Evolutionary conservation across 2,888 invertebrate species (phyloP), one percentile per base, ranked within the genome.

Genomic region (Apotomis capreana): DNA sequence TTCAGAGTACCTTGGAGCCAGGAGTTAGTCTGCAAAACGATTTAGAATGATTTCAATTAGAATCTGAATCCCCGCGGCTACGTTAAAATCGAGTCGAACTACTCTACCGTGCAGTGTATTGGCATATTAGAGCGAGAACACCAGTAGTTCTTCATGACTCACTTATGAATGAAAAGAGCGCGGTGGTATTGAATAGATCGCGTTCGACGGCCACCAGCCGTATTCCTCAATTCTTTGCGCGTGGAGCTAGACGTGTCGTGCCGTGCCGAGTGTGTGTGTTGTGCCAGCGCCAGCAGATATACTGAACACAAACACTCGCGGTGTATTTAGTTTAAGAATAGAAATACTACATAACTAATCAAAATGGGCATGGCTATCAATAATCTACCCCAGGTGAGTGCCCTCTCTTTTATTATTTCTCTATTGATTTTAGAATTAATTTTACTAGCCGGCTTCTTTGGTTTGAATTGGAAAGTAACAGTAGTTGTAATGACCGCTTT

Each of bases 401-500:
- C 68, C 52, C 70, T 65, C 44, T 65, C 46, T 60, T 74, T 51
- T 75, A 46, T 61, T 68, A 75, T 72, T 74, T 60, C 60, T 70
- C 68, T 74, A 77, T 73, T 76, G 76, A 76, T 78, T 72, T 77
- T 74, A 68, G 69, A 74, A 71, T 74, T 78, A 77, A 77, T 78
- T 76, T 77, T 77, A 75, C 75, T 76, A 81, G 84, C 87, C 87
- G 87, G 87, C 84, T 83, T 61, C 55, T 58, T 70, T 68, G 46
- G 60, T 73, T 82, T 82, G 80, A 83, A 87, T 90, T 91, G 90
- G 92, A 92, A 92, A 93, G 91, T 90, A 89, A 90, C 87, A 84
- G 87, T 78, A 86, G 90, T 91, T 88, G 89, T 90, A 92, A 91
- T 93, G 92, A 92, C 93, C 93, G 92, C 88, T 92, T 92, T 92